phyloP scores from a whole-genome alignment of 2,888 invertebrate species.

The Trichopria drosophilae region DNA sequence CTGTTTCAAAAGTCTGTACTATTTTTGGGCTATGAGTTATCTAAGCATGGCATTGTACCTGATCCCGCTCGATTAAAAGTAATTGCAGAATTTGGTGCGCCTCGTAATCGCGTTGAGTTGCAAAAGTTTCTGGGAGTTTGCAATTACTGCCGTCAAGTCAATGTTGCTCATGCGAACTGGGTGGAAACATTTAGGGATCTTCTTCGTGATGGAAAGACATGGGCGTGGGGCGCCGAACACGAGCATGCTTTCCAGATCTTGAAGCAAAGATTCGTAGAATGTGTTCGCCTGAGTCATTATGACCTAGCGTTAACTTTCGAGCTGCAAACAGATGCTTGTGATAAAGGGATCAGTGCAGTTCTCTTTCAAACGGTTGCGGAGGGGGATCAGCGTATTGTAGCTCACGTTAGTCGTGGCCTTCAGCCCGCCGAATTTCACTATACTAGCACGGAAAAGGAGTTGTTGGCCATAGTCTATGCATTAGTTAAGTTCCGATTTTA shows the following conservation, averaged over 20 bases:
- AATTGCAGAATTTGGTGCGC: slow-evolving; percentile 6
- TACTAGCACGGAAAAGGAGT: slow-evolving; percentile 40
- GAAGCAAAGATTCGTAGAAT: slow-evolving; percentile 2
- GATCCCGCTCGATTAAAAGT: slow-evolving; percentile 7
- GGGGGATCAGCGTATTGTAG: slow-evolving; percentile 13
- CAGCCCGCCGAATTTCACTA: slow-evolving; percentile 31
- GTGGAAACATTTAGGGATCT: slow-evolving; percentile 1
- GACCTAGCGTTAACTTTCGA: background rate
- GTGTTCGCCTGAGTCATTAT: background rate
- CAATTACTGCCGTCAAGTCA: slow-evolving; percentile 24
- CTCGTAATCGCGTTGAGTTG: slow-evolving; percentile 11
- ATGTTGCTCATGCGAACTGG: slow-evolving; percentile 4
- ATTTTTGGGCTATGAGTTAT: background rate
- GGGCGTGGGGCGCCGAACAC: slow-evolving; percentile 6
- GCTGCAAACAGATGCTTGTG: slow-evolving; percentile 19
- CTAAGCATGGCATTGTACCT: slow-evolving; percentile 3
- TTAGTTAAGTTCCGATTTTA: slow-evolving; percentile 15
- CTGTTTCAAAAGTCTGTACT: background rate
- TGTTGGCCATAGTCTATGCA: slow-evolving; percentile 23
- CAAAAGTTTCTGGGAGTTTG: slow-evolving; percentile 21
- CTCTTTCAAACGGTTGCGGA: slow-evolving; percentile 5
- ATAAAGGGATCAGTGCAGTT: slow-evolving; percentile 30
- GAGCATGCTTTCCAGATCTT: slow-evolving; percentile 4
- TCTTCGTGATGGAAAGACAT: slow-evolving; percentile 7
- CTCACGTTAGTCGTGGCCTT: slow-evolving; percentile 36